Base-by-base conservation (phyloP, 1,140 invertebrate genomes). In the Colletes latitarsis region DNA sequence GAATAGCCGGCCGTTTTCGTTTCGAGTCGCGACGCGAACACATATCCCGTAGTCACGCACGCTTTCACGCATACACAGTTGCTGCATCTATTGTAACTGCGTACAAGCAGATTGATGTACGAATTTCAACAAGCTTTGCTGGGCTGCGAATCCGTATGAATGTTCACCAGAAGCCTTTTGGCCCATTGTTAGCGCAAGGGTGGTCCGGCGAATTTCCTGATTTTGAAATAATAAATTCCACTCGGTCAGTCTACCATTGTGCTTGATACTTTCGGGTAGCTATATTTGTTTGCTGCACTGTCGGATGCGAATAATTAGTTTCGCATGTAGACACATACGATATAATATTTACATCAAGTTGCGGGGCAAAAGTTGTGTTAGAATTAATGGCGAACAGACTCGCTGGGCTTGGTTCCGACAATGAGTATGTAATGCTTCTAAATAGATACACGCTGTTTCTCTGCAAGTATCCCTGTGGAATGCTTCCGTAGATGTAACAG, bases 151-250 rank as follows among this genome's bases (percentile, higher is more conserved):
- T 15, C 70, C 70, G 55, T 58, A 72, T 41, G 70, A 72, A 41
- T 72, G 70, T 49, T 60, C 57, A 8, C 5, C 43, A 41, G 41
- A 72, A 72, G 57, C 70, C 70, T 72, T 60, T 60, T 49, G 14
- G 41, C 46, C 70, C 70, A 62, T 72, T 72, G 57, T 62, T 12
- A 10, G n/a, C 57, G 55, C 39, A 9, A 52, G 64, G n/a, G 6
- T 64, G 17, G 43, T 5, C 10, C 64, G 10, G 6, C 69, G 10
- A 72, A 60, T 43, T 57, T 17, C 30, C 6, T 70, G 68, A 70
- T 70, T 70, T 70, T 9, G 68, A 57, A 67, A 70, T 70, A 70
- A 70, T 70, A 21, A 70, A 70, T 70, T 55, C 52, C 15, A 15
- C 30, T 15, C 43, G 21, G 64, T 58, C 57, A 58, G 43, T 5